phyloP scores from a whole-genome alignment of 2,888 invertebrate genomes.

The Drosophila heteroneura region DNA sequence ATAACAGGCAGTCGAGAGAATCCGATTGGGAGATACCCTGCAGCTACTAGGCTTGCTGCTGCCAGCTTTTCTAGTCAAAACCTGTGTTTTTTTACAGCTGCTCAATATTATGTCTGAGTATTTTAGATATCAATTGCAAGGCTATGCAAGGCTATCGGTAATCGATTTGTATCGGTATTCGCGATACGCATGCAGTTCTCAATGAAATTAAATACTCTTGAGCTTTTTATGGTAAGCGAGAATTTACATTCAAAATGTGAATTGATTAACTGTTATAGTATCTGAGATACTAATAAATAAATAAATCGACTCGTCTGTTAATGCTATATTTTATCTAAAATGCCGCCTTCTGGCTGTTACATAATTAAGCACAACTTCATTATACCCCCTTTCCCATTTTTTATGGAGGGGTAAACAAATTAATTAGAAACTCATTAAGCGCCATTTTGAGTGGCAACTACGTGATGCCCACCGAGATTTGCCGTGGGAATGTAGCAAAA shows the following conservation, averaged over 20 bases:
- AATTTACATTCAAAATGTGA: neutral
- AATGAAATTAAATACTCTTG: neutral
- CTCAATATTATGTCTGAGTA: neutral
- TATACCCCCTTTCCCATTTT: neutral
- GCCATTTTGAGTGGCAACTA: constrained; percentile 44
- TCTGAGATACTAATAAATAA: neutral
- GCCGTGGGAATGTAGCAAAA: constrained; percentile 63
- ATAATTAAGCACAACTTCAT: neutral
- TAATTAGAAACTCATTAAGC: constrained; percentile 76
- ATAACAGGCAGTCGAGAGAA: neutral
- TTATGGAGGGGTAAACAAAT: constrained; percentile 41
- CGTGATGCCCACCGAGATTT: constrained; percentile 48
- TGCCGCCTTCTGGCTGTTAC: neutral
- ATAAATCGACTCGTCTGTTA: neutral
- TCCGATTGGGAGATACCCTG: neutral
- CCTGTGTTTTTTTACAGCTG: neutral
- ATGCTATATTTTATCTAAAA: neutral
- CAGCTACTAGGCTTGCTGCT: neutral
- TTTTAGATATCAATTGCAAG: neutral
- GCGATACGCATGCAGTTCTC: neutral
- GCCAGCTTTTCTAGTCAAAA: neutral
- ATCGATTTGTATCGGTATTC: neutral
- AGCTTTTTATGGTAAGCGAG: neutral
- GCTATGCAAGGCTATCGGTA: neutral
- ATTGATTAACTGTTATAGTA: neutral